A percentile compares a stretch with the other conserved stretches of the same genome.
These are phyloP conservation scores for Drosophila athabasca DNA, from an alignment of 1,140 invertebrate genomes.

Conservation along the genomic window DNA sequence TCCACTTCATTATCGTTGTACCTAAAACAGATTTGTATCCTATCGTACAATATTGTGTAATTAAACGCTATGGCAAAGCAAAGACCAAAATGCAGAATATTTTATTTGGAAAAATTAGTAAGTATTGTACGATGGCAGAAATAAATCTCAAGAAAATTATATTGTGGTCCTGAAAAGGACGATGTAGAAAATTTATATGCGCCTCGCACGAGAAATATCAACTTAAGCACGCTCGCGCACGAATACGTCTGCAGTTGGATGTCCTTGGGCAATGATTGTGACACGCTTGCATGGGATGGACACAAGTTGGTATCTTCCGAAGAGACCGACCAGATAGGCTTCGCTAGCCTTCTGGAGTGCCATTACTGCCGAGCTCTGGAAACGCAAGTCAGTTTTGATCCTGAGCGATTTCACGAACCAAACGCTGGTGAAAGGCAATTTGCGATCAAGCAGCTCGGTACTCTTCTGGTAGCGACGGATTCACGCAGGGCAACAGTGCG, in stretches of 20 bases:
- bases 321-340: conserved; percentile 93
- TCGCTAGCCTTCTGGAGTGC: conserved; percentile 90
- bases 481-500: conserved; percentile 85
- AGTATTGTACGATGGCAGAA: no score
- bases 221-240: conserved; percentile 89
- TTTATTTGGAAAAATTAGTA: no score
- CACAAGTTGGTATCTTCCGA: conserved; percentile 93
- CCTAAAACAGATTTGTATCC: no score
- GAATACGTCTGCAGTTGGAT: conserved; percentile 93
- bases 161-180: no score
- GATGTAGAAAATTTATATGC: no score
- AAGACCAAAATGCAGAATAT: no score
- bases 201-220: no score
- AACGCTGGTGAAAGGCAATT: conserved; percentile 93
- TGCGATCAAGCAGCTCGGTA: conserved; percentile 92
- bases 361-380: conserved; percentile 89
- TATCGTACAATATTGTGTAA: no score
- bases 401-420: conserved; percentile 94
- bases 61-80: no score
- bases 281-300: conserved; percentile 94
- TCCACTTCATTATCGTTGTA: no score
- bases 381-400: conserved; percentile 92
- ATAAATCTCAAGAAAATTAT: no score
- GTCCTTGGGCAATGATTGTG: conserved; percentile 95
- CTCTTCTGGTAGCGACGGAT: conserved; percentile 94